Conservation (phyloP, 2,888 invertebrate species). For the Pammene aurita region DNA sequence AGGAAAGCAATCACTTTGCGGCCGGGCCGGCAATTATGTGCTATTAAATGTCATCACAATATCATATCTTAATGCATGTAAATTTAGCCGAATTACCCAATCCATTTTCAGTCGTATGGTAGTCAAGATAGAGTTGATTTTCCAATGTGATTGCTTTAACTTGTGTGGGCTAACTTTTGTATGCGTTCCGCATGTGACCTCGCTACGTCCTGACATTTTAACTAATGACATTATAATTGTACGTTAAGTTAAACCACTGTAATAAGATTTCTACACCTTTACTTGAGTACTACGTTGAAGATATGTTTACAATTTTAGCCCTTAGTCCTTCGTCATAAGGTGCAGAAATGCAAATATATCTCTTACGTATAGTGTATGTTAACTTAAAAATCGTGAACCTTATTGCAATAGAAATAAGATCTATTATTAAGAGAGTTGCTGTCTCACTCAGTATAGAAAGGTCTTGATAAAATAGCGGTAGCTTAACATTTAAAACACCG, state of each 20-base stretch:
- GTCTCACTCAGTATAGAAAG: background rate
- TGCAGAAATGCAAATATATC: no score
- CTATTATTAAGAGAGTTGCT: no score
- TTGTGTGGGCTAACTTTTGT: slow-evolving; percentile 39
- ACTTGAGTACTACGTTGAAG: background rate
- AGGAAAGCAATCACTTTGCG: slow-evolving; percentile 39
- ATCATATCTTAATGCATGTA: slow-evolving; percentile 43
- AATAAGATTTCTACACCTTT: slow-evolving; percentile 39
- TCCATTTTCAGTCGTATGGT: background rate
- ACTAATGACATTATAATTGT: slow-evolving; percentile 68
- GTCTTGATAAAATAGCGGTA: background rate
- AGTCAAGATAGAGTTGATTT: slow-evolving; percentile 19
- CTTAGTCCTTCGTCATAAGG: no score
- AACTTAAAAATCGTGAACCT: no score
- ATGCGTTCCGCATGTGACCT: slow-evolving; percentile 54
- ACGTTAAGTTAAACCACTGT: slow-evolving; percentile 43
- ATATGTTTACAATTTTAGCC: no score
- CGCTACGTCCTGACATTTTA: slow-evolving; percentile 62
- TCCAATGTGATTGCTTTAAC: background rate
- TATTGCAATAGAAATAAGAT: no score
- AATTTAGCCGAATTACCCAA: slow-evolving; percentile 13
- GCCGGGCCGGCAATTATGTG: slow-evolving; percentile 27
- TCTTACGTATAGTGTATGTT: no score
- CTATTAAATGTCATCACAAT: slow-evolving; percentile 42
- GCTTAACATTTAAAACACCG: slow-evolving; percentile 45